Conservation (phyloP, 1,140 invertebrate species). For the Asbolus verrucosus region DNA sequence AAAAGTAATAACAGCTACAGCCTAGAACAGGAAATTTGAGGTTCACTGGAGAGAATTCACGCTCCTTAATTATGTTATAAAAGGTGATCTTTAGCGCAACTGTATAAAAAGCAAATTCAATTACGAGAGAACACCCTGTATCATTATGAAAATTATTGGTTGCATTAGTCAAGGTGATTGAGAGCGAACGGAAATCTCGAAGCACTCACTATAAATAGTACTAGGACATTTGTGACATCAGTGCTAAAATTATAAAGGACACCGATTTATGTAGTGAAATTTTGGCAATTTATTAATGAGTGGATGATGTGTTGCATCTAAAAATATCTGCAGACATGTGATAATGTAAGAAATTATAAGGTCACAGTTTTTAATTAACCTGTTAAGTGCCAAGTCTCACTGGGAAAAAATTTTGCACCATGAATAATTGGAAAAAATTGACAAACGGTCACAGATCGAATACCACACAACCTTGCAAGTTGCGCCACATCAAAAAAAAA, state of each 20-base stretch:
- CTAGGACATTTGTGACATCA: conserved; percentile 6
- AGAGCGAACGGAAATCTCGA: conserved; percentile 6
- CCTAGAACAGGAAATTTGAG: too few species aligned
- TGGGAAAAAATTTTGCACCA: conserved; percentile 4
- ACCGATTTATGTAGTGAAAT: neutral
- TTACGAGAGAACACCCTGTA: conserved; percentile 12
- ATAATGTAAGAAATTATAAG: too few species aligned
- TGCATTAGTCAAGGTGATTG: conserved; percentile 24
- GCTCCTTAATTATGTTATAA: neutral
- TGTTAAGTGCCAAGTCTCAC: too few species aligned
- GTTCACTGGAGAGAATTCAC: too few species aligned
- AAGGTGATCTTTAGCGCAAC: neutral
- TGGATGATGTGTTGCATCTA: neutral
- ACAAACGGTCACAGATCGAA: conserved; percentile 1
- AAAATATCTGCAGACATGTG: too few species aligned
- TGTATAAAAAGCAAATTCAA: conserved; percentile 2
- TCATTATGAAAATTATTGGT: conserved; percentile 28
- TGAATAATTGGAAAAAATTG: conserved; percentile 5
- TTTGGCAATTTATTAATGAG: neutral
- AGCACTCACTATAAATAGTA: conserved; percentile 1
- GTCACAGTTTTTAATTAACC: too few species aligned
- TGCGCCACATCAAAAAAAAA: neutral
- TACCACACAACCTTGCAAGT: neutral
- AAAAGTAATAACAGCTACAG: too few species aligned
- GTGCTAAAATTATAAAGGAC: conserved; percentile 4